phyloP scores from a whole-genome alignment of 1,140 invertebrate species.

The Drosophila takahashii region DNA sequence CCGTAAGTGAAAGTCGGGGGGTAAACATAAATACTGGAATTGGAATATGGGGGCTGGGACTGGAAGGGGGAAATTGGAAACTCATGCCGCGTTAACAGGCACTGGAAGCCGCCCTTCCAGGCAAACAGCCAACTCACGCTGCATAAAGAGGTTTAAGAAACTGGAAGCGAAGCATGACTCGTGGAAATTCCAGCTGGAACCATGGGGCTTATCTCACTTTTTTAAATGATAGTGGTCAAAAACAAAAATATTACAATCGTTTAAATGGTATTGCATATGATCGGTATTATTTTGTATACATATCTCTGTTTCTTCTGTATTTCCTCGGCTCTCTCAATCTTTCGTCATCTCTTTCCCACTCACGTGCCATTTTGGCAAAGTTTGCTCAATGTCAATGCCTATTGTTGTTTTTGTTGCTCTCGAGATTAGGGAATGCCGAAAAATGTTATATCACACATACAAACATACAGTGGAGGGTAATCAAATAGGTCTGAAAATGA shows the following conservation, averaged over 20 bases:
- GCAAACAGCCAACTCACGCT: conserved; percentile 24
- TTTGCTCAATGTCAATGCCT: conserved; percentile 75
- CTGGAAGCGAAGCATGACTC: conserved; percentile 41
- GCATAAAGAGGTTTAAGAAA: conserved; percentile 6
- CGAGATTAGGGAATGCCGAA: conserved; percentile 37
- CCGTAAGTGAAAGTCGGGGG: conserved; percentile 86
- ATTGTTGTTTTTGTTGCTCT: conserved; percentile 21
- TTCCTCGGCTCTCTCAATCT: not conserved
- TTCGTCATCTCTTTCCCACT: conserved; percentile 39
- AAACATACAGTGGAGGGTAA: not conserved
- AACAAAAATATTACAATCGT: conserved; percentile 29
- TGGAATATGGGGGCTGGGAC: conserved; percentile 1
- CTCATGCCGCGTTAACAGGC: conserved; percentile 9
- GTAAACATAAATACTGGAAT: conserved; percentile 4
- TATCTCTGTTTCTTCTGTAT: not conserved
- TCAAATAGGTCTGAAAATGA: not conserved
- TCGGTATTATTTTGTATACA: not conserved
- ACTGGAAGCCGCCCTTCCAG: not conserved
- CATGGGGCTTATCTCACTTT: conserved; percentile 21
- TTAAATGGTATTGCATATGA: conserved; percentile 22
- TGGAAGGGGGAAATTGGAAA: conserved; percentile 16
- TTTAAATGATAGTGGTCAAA: conserved; percentile 18
- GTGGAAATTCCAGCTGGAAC: conserved; percentile 11
- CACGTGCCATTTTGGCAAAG: conserved; percentile 62
- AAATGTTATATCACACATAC: conserved; percentile 38